These are phyloP conservation scores for Lasius platythorax DNA, from an alignment of 2,888 invertebrate species.

Conservation along the genomic window DNA sequence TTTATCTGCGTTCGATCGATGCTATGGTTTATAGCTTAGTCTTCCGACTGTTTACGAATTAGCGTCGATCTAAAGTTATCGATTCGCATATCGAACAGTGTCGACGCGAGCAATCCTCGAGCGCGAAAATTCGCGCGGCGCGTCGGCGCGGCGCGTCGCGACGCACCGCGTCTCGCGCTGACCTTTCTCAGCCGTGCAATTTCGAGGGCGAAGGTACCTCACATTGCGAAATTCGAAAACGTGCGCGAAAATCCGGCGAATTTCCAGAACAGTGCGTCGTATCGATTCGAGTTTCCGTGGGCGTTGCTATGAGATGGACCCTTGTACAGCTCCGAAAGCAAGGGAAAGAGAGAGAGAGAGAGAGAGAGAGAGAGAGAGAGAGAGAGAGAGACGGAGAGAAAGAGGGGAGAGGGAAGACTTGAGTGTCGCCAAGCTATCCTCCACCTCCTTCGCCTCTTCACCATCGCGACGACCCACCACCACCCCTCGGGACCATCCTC, in stretches of 20 bases:
- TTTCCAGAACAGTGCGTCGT: constrained; percentile 85
- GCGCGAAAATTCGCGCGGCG: constrained; percentile 61
- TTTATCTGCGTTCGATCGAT: not conserved
- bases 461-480: constrained; percentile 72
- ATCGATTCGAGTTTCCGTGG: constrained; percentile 86
- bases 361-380: constrained; percentile 59
- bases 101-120: not conserved
- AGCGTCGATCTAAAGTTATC: not conserved
- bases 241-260: constrained; percentile 82
- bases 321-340: constrained; percentile 83
- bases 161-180: not conserved
- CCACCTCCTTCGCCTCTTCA: constrained; percentile 78
- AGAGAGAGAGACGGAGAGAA: constrained; percentile 63
- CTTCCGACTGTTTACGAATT: not conserved
- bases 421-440: constrained; percentile 85
- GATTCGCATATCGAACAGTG: constrained; percentile 27
- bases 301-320: constrained; percentile 86
- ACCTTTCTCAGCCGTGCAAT: constrained; percentile 9
- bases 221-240: constrained; percentile 78
- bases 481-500: constrained; percentile 47
- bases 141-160: constrained; percentile 23
- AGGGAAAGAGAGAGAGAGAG: constrained; percentile 65
- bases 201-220: constrained; percentile 14
- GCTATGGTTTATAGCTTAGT: not conserved
- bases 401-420: constrained; percentile 76